Evolutionary conservation across 2,797 vertebrate genomes (phyloP), one percentile per base, ranked within the genome.

Genomic region (Sebastes vulpes): DNA sequence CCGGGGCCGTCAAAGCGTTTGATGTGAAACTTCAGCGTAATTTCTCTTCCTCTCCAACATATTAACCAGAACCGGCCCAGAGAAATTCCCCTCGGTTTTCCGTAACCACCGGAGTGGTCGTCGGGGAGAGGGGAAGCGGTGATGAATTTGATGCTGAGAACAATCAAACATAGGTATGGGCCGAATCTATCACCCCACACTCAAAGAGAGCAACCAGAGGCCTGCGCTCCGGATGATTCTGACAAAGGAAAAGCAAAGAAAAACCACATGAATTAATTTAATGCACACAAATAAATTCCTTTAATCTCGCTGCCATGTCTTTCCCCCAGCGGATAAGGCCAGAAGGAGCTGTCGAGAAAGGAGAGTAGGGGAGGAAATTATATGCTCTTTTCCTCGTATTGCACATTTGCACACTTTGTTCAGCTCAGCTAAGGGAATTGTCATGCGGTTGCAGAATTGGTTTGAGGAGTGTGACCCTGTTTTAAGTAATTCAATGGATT

Each of bases 81-180:
- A 85, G 57, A 88, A 90, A 91, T 86, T 92, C 86, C 72, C 26
- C 75, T 85, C 42, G 23, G 25, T 76, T 92, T 63, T 88, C 82
- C 26, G 58, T 85, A 92, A 95, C 86, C 84, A 79, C 89, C 67
- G 4, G 82, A 81, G 80, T 52, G 52, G 79, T 82, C 57, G 64
- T 80, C 54, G 11, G 82, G 84, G 84, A 80, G 75, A 67, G 89
- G 88, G 90, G 91, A 92, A 90, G 72, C 69, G 65, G 78, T 93
- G 92, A 95, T 95, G 89, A 94, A 96, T 96, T 90, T 82, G 86
- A 92, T 89, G 87, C 89, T 71, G 90, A 94, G 93, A 93, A 90
- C 91, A 90, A 95, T 95, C 91, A 90, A 93, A 93, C 90, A 87
- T 91, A 87, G 88, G 90, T 90, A 95, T 90, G 78, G 75, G 81